Percentiles rank a stretch among this genome's conserved stretches.
These are phyloP conservation scores for Tetraneura akinire DNA, from an alignment of 1,140 invertebrate species.

Conservation along the genomic window DNA sequence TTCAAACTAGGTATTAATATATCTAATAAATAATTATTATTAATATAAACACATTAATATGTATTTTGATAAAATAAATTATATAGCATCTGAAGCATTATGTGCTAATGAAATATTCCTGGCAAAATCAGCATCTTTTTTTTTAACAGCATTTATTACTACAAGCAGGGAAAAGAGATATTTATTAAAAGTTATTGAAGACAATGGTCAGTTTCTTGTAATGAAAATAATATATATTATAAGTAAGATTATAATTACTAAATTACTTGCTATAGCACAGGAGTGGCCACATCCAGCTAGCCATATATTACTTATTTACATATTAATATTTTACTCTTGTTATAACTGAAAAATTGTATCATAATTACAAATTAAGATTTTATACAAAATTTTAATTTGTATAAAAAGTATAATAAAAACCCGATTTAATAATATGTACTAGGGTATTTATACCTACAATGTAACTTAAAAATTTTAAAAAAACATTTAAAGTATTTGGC, in stretches of 20 bases:
- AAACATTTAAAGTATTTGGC: no score
- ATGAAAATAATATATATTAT: conserved; percentile 40
- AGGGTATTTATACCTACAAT: no score
- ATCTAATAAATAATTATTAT: neutral
- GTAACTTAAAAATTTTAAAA: no score
- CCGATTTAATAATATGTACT: no score
- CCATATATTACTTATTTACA: no score
- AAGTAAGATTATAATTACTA: conserved; percentile 22
- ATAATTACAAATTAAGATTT: no score
- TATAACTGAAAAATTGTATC: no score
- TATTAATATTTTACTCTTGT: no score
- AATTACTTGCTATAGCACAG: no score
- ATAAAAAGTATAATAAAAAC: no score
- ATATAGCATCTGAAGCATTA: conserved; percentile 31
- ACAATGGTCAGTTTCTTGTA: conserved; percentile 39
- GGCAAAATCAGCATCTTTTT: conserved; percentile 36
- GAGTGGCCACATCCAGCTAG: no score
- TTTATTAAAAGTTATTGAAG: conserved; percentile 42
- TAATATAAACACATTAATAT: neutral
- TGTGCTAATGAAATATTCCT: conserved; percentile 46
- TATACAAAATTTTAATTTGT: no score
- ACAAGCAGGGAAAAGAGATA: conserved; percentile 16
- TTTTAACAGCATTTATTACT: conserved; percentile 19
- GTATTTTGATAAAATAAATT: neutral
- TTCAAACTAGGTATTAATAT: conserved; percentile 41